Evolutionary conservation across 2,888 invertebrate species (phyloP), one percentile per base, ranked within the genome.

Genomic region (Leptopilina drosophilae): DNA sequence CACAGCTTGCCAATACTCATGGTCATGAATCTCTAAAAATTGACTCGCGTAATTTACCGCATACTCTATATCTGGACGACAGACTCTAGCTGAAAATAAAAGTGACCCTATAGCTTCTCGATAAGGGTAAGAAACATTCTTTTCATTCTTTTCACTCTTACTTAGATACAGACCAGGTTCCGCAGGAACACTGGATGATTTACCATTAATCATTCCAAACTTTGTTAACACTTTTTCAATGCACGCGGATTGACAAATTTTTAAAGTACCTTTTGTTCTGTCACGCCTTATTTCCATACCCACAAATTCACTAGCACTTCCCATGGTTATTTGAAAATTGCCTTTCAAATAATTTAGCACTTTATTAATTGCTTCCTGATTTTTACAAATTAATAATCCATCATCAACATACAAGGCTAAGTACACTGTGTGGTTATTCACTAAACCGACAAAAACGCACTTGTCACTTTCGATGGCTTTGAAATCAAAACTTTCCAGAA

Each of bases 171-270:
- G n/a, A 66, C 42, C 42, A 15, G 42, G 42, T 14, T 76, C 78
- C n/a, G 76, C 80, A 26, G 78, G 80, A 64, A 77, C 67, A 75
- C 64, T 77, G 1, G 62, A 26, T n/a, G 78, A 5, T 40, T 78
- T 69, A 42, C 65, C 78, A 62, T 82, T 67, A 26, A 14, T 26
- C 80, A 78, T 78, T n/a, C 53, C 14, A 69, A 81, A 78, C 46
- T 66, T 64, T 56, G 26, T 9, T 15, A 81, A 26, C 15, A 77
- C 14, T 64, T 67, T 77, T 7, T 78, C 75, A 75, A 82, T 77
- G 56, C 80, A 78, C 5, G 15, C 40, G 1, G 67, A n/a, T 64
- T 80, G 80, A 12, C 65, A 64, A 12, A 78, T 59, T 11, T 73
- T 77, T n/a, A 81, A 12, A 5, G 20, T 42, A 15, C 46, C 15